Evolutionary conservation across 30 jellyfish, hydroid and myxozoan species (phyloP).

Genomic region (Aurelia aurita): DNA sequence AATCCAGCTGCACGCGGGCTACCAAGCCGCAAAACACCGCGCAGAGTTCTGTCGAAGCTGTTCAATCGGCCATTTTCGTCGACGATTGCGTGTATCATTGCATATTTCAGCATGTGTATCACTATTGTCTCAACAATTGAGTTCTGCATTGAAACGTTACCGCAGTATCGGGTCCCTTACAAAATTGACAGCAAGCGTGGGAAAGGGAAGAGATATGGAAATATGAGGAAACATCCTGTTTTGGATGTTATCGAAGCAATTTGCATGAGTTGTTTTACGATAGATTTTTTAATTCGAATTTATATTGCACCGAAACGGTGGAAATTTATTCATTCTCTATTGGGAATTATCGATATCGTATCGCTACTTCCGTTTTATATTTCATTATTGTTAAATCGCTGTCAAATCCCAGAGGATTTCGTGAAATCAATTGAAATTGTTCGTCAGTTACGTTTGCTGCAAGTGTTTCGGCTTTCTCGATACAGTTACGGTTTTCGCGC

Average conservation of each 20-base stretch:
- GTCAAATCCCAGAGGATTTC: background rate
- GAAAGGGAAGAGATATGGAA: no score
- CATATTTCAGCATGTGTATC: slow-evolving; percentile 18
- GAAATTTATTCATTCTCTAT: slow-evolving; percentile 40
- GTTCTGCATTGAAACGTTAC: slow-evolving; percentile 72
- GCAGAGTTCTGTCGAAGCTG: slow-evolving; percentile 35
- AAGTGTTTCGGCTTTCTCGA: slow-evolving; percentile 71
- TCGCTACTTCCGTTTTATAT: slow-evolving; percentile 47
- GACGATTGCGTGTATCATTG: slow-evolving; percentile 1
- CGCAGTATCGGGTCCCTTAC: background rate
- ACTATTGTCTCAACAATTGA: slow-evolving; percentile 27
- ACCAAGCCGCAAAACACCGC: slow-evolving; percentile 1
- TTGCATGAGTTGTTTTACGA: slow-evolving; percentile 32
- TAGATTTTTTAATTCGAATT: slow-evolving; percentile 51
- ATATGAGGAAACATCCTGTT: background rate
- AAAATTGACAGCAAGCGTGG: background rate
- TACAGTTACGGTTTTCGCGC: slow-evolving; percentile 68
- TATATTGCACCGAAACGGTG: slow-evolving; percentile 32
- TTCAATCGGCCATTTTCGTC: slow-evolving; percentile 47
- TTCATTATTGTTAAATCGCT: background rate
- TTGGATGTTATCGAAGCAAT: slow-evolving; percentile 39
- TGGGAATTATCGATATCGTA: slow-evolving; percentile 55
- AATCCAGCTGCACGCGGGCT: background rate
- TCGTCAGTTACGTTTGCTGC: slow-evolving; percentile 68
- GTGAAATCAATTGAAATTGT: background rate